Evolutionary conservation across 2,888 invertebrate species (phyloP), one percentile per base, ranked within the genome.

Genomic region (Microctonus aethiopoides): DNA sequence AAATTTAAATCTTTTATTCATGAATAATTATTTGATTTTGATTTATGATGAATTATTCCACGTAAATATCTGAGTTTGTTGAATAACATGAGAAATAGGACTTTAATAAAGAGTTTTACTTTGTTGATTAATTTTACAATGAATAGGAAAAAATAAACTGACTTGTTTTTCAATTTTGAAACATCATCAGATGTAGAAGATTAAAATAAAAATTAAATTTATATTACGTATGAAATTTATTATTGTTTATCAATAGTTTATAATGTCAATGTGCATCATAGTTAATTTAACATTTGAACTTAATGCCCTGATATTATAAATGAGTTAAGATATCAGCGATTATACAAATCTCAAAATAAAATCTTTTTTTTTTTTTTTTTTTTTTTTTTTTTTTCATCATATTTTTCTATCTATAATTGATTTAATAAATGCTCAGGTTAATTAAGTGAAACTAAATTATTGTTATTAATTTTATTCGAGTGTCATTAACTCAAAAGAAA

Each of bases 1-100:
- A 39, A 41, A 61, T 61, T 61, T 24, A 11, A 24, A 61, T 41
- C 39, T 41, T 41, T 22, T 10, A 41, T 41, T n/a, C 34, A 61
- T 24, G 7, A 22, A 26, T 41, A 54, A 11, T 26, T 24, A 11
- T 24, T 7, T 46, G 7, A 20, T 16, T 46, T 16, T 16, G 16
- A 46, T 4, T 20, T 1, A 46, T 11, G 5, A 36, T 36, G 9
- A 11, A 36, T 39, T 39, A 13, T 46, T 16, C 6, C 2, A 46
- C 6, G 7, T 2, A 9, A 46, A 46, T 16, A 16, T n/a, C n/a
- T n/a, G n/a, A n/a, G n/a, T n/a, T n/a, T n/a, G 13, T 39, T 13
- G 3, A n/a, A 13, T n/a, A 39, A 39, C 11, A 13, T 39, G n/a
- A 1, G 0, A n/a, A 0, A n/a, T 11, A 13, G n/a, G 1, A 39